phyloP scores from a whole-genome alignment of 2,888 invertebrate species.

The Carcina quercana region DNA sequence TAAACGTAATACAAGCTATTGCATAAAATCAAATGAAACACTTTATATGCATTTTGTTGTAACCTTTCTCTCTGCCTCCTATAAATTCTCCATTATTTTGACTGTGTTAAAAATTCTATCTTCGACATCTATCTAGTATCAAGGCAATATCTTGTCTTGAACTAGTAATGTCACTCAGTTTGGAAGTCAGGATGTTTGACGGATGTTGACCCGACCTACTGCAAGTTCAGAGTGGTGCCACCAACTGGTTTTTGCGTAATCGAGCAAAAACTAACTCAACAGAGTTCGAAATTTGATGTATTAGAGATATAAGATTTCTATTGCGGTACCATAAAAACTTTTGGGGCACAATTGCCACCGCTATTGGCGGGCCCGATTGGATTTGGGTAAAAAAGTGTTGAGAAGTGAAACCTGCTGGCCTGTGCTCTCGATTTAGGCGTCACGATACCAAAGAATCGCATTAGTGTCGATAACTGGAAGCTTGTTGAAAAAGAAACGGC shows the following conservation, averaged over 20 bases:
- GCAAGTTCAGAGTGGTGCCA: no score
- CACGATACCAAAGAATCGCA: conserved; percentile 24
- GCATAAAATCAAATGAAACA: conserved; percentile 25
- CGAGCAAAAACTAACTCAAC: not conserved
- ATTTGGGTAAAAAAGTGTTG: conserved; percentile 26
- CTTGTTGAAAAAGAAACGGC: conserved; percentile 28
- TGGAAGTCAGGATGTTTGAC: conserved; percentile 4
- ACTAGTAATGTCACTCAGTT: conserved; percentile 1
- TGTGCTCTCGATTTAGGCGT: conserved; percentile 39
- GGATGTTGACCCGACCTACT: conserved; percentile 2
- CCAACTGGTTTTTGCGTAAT: conserved; percentile 8
- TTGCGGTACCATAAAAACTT: conserved; percentile 5
- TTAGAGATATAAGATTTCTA: conserved; percentile 7
- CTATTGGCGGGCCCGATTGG: conserved; percentile 12
- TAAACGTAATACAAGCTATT: conserved; percentile 23
- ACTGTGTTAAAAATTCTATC: not conserved
- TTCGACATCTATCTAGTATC: not conserved
- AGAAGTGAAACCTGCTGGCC: conserved; percentile 32
- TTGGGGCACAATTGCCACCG: conserved; percentile 11
- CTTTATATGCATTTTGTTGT: conserved; percentile 7
- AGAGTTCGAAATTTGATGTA: conserved; percentile 2
- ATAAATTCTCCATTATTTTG: conserved; percentile 1
- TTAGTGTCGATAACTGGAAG: conserved; percentile 21
- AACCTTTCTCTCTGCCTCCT: conserved; percentile 5
- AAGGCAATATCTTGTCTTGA: not conserved